Base-by-base conservation (phyloP, 1,140 invertebrate species). In the Orius laevigatus region DNA sequence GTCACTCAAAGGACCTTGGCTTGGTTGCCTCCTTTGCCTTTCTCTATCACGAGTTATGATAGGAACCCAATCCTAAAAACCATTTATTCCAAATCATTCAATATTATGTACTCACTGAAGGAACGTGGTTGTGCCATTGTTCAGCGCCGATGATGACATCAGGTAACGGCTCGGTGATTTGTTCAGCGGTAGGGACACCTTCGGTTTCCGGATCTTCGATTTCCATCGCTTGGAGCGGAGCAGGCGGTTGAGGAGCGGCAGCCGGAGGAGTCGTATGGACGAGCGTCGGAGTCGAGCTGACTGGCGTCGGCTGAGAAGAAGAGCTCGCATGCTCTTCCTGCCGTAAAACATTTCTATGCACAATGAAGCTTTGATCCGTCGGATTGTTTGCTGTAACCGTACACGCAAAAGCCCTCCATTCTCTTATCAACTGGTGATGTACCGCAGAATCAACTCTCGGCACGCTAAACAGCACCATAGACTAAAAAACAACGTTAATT, bases 51-150 rank as follows among this genome's bases (percentile, higher is more conserved):
- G 69, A 5, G 77, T 73, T 44, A 89, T 85, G 43, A 85, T 77
- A 2, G 84, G 83, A 15, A 89, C 74, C 84, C 84, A 88, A 39
- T 84, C 79, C 79, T 82, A 50, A 51, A 48, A 53, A n/a, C n/a
- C 42, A 49, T n/a, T n/a, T n/a, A n/a, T n/a, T n/a, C 33, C n/a
- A n/a, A n/a, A n/a, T n/a, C n/a, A n/a, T n/a, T n/a, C n/a, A n/a
- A n/a, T n/a, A n/a, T n/a, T n/a, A n/a, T n/a, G n/a, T n/a, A n/a
- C n/a, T n/a, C n/a, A 71, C 70, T 18, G 63, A 55, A 50, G 70
- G 69, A 46, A 72, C 52, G 32, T 57, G 48, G 51, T 61, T 62
- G 14, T 68, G 62, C 41, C 63, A 55, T 6, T 20, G 38, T 19
- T 55, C 44, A 3, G 72, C 67, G 19, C 71, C 72, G 15, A 70